Percentiles rank a stretch among this genome's conserved stretches.
phyloP scores from a whole-genome alignment of 2,113 vertebrate species.

The Lampris megalopsis region DNA sequence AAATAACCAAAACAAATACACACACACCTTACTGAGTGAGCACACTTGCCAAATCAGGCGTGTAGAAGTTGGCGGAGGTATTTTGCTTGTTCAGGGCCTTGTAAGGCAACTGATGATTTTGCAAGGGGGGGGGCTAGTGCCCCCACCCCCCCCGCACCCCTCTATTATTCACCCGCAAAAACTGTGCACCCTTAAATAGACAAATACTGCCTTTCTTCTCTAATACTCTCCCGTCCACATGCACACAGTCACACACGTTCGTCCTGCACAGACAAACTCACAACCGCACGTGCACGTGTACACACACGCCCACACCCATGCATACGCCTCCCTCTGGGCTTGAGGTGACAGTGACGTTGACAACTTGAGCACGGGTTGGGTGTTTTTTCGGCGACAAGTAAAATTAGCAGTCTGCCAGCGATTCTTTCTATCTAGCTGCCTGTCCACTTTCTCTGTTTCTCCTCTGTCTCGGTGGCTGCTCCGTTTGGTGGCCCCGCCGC shows the following conservation, averaged over 20 bases:
- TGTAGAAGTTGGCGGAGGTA: slow-evolving; percentile 81
- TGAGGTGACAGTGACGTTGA: slow-evolving; percentile 94
- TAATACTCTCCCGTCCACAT: not conserved
- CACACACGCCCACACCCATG: slow-evolving; percentile 13
- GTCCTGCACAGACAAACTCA: slow-evolving; percentile 13
- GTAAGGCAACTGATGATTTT: slow-evolving; percentile 2
- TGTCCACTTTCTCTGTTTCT: slow-evolving; percentile 52
- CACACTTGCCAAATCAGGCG: slow-evolving; percentile 90
- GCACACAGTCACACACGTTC: slow-evolving; percentile 17
- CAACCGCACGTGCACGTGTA: slow-evolving; percentile 17
- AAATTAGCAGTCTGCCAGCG: slow-evolving; percentile 99
- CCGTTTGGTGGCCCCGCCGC: slow-evolving; percentile 52
- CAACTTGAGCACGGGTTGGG: slow-evolving; percentile 92
- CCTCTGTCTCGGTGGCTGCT: slow-evolving; percentile 33
- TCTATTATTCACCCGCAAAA: slow-evolving; percentile 12
- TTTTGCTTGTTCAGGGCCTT: not conserved
- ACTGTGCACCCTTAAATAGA: not conserved
- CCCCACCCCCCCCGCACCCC: slow-evolving; percentile 2
- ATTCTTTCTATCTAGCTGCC: slow-evolving; percentile 79
- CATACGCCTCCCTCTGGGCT: slow-evolving; percentile 75
- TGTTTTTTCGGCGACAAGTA: slow-evolving; percentile 90
- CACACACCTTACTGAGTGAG: slow-evolving; percentile 88
- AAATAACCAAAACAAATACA: not conserved
- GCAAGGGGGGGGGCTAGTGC: not conserved
- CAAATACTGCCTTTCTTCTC: slow-evolving; percentile 9